A percentile compares a stretch with the other conserved stretches of the same genome.
Conservation (phyloP, 1,140 invertebrate genomes). For the Lordiphosa clarofinis region DNA sequence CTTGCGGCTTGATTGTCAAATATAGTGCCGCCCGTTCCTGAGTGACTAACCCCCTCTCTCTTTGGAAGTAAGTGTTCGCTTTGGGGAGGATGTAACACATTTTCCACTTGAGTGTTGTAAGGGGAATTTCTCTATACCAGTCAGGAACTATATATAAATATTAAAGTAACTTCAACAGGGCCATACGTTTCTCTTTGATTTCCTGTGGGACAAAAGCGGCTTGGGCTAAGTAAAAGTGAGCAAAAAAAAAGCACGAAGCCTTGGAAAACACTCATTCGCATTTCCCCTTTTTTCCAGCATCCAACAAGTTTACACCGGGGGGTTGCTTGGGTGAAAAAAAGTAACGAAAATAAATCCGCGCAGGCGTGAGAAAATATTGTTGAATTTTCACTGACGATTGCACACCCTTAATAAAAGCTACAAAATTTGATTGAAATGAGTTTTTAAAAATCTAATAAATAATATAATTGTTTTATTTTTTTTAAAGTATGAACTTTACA, state of each 20-base stretch:
- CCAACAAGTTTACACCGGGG: constrained; percentile 22
- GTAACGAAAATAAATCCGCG: constrained; percentile 56
- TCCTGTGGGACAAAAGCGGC: constrained; percentile 45
- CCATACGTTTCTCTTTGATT: constrained; percentile 66
- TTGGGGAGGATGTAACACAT: constrained; percentile 53
- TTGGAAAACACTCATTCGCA: constrained; percentile 7
- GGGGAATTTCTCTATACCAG: constrained; percentile 50
- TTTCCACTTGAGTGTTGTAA: constrained; percentile 70
- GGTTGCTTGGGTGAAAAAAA: constrained; percentile 4
- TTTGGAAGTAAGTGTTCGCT: constrained; percentile 23
- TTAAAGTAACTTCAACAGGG: constrained; percentile 51
- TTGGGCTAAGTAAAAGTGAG: constrained; percentile 21
- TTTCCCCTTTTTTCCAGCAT: constrained; percentile 67
- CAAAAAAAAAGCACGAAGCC: constrained; percentile 23
- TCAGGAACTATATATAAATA: constrained; percentile 64
- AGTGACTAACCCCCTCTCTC: constrained; percentile 18
- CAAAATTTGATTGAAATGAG: not conserved
- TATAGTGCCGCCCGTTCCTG: constrained; percentile 23
- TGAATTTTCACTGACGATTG: constrained; percentile 10
- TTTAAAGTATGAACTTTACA: no score
- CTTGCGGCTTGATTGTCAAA: constrained; percentile 77
- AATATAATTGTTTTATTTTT: no score
- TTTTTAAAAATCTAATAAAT: not conserved
- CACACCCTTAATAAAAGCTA: constrained; percentile 19
- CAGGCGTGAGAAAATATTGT: constrained; percentile 44